phyloP scores from a whole-genome alignment of 2,113 vertebrate species.

The Tinamus guttatus region DNA sequence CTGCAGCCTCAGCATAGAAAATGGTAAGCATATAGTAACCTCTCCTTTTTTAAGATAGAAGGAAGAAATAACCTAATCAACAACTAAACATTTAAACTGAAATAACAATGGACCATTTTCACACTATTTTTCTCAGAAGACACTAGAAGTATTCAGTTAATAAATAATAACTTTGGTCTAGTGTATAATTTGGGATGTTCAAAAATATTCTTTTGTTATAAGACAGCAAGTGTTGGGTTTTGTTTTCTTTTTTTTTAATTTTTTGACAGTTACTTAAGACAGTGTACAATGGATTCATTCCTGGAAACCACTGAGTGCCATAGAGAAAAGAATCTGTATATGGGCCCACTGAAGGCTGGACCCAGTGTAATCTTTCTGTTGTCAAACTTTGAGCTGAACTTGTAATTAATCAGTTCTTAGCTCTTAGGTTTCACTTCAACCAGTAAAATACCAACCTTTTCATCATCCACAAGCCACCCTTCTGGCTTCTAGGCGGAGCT shows the following conservation, averaged over 20 bases:
- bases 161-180: not conserved
- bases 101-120: not conserved
- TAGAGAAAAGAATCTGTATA: not conserved
- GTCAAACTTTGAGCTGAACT: not conserved
- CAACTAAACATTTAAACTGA: not conserved
- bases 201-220: not conserved
- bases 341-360: not conserved
- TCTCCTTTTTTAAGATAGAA: not conserved
- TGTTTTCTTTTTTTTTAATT: too few relatives aligned
- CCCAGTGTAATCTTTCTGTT: not conserved
- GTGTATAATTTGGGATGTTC: not conserved
- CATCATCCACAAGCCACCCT: not conserved
- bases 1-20: slow-evolving; percentile 87
- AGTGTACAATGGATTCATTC: not conserved
- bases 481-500: not conserved
- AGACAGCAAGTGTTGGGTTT: not conserved
- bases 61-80: not conserved
- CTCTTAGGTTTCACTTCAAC: not conserved
- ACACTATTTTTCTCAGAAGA: not conserved
- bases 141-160: not conserved
- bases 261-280: not conserved
- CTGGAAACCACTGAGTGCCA: not conserved
- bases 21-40: slow-evolving; percentile 74
- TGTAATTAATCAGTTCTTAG: not conserved
- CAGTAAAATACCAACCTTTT: not conserved